phyloP scores from a whole-genome alignment of 2,888 invertebrate genomes.

The Zelleria hepariella region DNA sequence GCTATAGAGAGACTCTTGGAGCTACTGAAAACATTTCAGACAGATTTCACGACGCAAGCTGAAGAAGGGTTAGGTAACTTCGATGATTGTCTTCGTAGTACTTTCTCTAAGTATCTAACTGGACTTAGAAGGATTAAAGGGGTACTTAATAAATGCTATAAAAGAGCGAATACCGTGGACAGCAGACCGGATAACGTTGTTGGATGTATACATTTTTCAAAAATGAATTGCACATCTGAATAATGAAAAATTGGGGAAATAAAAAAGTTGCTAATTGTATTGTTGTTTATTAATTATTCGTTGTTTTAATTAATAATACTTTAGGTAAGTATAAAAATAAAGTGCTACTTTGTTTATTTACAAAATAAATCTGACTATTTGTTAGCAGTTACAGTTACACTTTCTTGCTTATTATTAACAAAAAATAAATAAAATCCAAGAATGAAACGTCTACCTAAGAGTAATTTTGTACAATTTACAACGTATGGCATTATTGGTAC shows the following conservation, averaged over 20 bases:
- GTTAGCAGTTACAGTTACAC: neutral
- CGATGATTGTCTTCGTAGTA: conserved; percentile 30
- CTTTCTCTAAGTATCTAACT: conserved; percentile 27
- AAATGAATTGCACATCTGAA: neutral
- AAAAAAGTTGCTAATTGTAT: conserved; percentile 12
- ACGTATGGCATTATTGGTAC: conserved; percentile 32
- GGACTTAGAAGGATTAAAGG: conserved; percentile 26
- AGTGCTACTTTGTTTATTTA: conserved; percentile 24
- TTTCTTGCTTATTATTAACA: conserved; percentile 5
- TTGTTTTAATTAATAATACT: conserved; percentile 44
- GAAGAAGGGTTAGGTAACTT: conserved; percentile 18
- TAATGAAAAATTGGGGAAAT: conserved; percentile 13
- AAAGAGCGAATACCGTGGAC: conserved; percentile 2
- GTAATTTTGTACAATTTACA: conserved; percentile 34
- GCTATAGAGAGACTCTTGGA: conserved; percentile 31
- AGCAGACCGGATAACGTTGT: neutral
- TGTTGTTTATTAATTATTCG: conserved; percentile 22
- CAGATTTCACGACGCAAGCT: neutral
- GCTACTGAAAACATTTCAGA: neutral
- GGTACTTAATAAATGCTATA: conserved; percentile 32
- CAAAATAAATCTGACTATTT: conserved; percentile 18
- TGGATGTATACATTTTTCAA: neutral
- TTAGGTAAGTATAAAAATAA: conserved; percentile 31
- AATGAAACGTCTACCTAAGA: neutral
- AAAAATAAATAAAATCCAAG: neutral